Evolutionary conservation across 2,797 vertebrate species (phyloP).

Genomic region (Helicolenus hilgendorfi): DNA sequence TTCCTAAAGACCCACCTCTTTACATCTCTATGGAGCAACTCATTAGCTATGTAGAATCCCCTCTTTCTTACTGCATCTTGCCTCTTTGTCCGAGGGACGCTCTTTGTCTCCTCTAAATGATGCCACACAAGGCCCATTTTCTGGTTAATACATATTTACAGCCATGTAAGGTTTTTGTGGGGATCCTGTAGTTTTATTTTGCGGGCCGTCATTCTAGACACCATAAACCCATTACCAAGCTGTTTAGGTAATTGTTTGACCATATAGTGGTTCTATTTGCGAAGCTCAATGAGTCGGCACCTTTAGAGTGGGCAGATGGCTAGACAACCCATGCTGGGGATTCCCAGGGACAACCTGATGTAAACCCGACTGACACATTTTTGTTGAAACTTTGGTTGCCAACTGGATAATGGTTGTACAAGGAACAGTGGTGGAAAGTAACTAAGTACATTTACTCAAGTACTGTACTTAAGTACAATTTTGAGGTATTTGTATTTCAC

Average conservation of each 20-base stretch:
- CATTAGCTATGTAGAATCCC: conserved; percentile 95
- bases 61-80: conserved; percentile 92
- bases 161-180: conserved; percentile 93
- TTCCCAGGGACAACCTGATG: conserved; percentile 76
- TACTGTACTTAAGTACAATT: too few relatives aligned
- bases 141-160: conserved; percentile 98
- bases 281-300: conserved; percentile 84
- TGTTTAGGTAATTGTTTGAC: conserved; percentile 90
- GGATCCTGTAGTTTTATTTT: conserved; percentile 95
- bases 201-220: conserved; percentile 90
- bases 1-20: conserved; percentile 88
- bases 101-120: conserved; percentile 94
- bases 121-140: conserved; percentile 94
- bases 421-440: not conserved
- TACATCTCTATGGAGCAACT: conserved; percentile 93
- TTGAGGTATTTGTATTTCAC: too few relatives aligned
- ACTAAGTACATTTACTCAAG: too few relatives aligned
- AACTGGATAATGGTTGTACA: not conserved
- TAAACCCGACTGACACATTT: conserved; percentile 67
- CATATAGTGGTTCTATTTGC: conserved; percentile 86
- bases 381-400: conserved; percentile 11
- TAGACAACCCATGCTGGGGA: conserved; percentile 83
- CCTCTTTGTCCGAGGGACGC: conserved; percentile 89
- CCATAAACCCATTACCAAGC: conserved; percentile 96
- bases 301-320: conserved; percentile 88